These are phyloP conservation scores for Channa striata DNA, from an alignment of 2,797 vertebrate genomes.

Conservation along the genomic window DNA sequence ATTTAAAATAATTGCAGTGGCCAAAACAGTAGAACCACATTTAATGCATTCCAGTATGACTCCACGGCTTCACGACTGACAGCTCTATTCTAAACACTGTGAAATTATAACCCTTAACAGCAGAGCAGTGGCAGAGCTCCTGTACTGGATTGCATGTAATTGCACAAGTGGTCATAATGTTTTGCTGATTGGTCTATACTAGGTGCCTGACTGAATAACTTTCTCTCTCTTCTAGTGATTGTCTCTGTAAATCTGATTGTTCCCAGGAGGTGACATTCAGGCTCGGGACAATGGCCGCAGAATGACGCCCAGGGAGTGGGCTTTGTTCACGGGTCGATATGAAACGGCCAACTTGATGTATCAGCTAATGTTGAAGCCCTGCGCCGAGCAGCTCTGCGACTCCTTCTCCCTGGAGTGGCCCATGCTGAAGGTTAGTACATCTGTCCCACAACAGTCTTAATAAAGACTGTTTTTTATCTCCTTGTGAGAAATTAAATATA, in stretches of 20 bases:
- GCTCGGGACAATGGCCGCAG: slow-evolving; percentile 87
- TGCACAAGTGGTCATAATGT: too few relatives aligned
- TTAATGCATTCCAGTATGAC: too few relatives aligned
- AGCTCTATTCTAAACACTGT: too few relatives aligned
- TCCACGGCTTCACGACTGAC: too few relatives aligned
- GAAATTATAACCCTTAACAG: too few relatives aligned
- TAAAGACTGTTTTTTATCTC: not conserved
- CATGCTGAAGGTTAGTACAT: slow-evolving; percentile 74
- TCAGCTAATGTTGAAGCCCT: slow-evolving; percentile 88
- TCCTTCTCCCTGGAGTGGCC: slow-evolving; percentile 91
- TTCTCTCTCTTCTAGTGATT: not conserved
- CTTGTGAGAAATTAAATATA: not conserved
- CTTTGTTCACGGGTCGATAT: slow-evolving; percentile 91
- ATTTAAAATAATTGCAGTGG: too few relatives aligned
- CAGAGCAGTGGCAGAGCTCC: too few relatives aligned
- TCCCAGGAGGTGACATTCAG: slow-evolving; percentile 89
- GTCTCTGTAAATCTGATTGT: not conserved
- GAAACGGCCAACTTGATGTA: slow-evolving; percentile 89
- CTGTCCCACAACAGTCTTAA: not conserved
- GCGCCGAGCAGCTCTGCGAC: slow-evolving; percentile 92
- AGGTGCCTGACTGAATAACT: too few relatives aligned
- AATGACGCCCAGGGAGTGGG: slow-evolving; percentile 92
- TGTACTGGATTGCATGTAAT: too few relatives aligned
- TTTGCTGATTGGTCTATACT: too few relatives aligned
- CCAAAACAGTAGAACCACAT: too few relatives aligned